Base-by-base conservation (phyloP, 1,140 invertebrate species). In the Araneus ventricosus region DNA sequence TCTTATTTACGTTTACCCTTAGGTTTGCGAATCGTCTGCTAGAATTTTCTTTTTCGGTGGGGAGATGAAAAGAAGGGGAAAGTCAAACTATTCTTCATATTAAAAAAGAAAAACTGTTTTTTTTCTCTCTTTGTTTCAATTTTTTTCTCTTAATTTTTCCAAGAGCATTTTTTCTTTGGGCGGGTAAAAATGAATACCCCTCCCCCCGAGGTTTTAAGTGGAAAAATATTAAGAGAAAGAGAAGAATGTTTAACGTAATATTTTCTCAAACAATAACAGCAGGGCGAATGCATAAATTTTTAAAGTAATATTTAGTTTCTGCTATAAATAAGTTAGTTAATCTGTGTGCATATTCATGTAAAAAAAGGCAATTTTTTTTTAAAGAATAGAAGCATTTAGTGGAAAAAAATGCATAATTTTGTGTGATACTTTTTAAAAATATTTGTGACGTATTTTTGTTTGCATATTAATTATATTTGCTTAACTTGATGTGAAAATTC, bases 1-100 rank as follows among this genome's bases (percentile, higher is more conserved):
- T 84, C 82, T 45, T 52, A 89, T 89, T 67, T n/a, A 88, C 41
- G 37, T 90, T 90, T 57, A 80, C 34, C 70, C 8, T 79, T 37
- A 90, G 88, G 41, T 8, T 24, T 59, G 30, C 45, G 75, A 90
- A 90, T 57, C 61, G 30, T 41, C 52, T 86, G 63, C 22, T 57
- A 80, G 8, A 39, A 45, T 52, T 84, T 84, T 84, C 82, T 63
- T 61, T 39, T 59, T 87, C 59, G 85, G 59, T 61, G 30, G 85
- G 80, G 57, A 59, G 39, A 34, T 63, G 52, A n/a, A 86, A 34
- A 7, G 34, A 30, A 63, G 30, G 4, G 2, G 41, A 59, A 87
- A n/a, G n/a, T 52, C n/a, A 30, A 84, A 52, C 52, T 20, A 34
- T 41, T 10, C n/a, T 30, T 67, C 14, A 27, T 27, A 37, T 17